These are phyloP conservation scores for Calvadosia cruxmelitensis DNA, from an alignment of 30 jellyfish, hydroid and myxozoan genomes.

Conservation along the genomic window DNA sequence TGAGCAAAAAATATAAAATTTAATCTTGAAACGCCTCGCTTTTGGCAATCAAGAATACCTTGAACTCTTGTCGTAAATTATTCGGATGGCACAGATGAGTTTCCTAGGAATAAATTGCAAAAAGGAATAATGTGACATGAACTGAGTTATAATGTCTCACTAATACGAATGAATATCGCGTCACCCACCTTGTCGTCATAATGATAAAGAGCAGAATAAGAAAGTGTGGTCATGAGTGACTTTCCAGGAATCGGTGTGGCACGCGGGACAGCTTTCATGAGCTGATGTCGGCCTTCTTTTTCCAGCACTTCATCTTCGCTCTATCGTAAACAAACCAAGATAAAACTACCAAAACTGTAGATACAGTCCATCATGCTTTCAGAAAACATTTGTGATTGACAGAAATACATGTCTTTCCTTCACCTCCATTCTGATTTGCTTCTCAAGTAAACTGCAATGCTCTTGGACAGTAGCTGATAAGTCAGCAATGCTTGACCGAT, in stretches of 20 bases:
- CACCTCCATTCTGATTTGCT: neutral
- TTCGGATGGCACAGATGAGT: constrained; percentile 37
- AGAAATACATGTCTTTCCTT: too few relatives aligned
- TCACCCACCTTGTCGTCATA: constrained; percentile 34
- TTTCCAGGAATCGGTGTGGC: constrained; percentile 18
- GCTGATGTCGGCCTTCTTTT: constrained; percentile 24
- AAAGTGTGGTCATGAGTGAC: constrained; percentile 57
- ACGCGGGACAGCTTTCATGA: constrained; percentile 43
- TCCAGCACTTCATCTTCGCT: constrained; percentile 37
- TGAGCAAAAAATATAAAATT: neutral
- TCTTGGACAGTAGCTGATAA: neutral
- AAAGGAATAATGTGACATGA: too few relatives aligned
- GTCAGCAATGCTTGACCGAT: neutral
- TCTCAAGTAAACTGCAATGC: neutral
- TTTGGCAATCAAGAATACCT: constrained; percentile 11
- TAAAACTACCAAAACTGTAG: too few relatives aligned
- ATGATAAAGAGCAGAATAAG: constrained; percentile 69
- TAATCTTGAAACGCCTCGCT: too few relatives aligned
- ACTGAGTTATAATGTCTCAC: too few relatives aligned
- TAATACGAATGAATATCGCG: too few relatives aligned
- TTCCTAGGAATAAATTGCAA: too few relatives aligned
- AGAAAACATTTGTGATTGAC: too few relatives aligned
- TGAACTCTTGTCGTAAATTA: constrained; percentile 18
- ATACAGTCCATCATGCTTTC: too few relatives aligned
- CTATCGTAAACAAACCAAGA: too few relatives aligned